phyloP scores from a whole-genome alignment of 2,888 invertebrate genomes.

The Pollenia labialis region DNA sequence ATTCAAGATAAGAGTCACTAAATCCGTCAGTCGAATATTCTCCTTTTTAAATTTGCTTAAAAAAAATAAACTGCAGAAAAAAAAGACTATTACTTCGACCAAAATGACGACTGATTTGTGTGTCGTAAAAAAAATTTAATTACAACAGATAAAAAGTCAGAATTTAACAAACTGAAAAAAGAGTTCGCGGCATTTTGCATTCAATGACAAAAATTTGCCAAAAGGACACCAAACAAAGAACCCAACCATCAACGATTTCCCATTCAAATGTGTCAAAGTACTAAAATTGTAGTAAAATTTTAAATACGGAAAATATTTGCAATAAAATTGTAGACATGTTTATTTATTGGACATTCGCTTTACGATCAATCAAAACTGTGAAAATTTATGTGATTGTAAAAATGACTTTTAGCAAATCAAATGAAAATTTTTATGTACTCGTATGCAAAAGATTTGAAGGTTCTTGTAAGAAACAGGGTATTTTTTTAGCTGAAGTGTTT shows the following conservation, averaged over 20 bases:
- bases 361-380: conserved; percentile 14
- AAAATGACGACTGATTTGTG: conserved; percentile 19
- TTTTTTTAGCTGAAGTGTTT: too few species aligned
- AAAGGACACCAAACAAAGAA: conserved; percentile 38
- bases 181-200: conserved; percentile 23
- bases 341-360: conserved; percentile 43
- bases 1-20: conserved; percentile 1
- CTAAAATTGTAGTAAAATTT: conserved; percentile 15
- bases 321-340: conserved; percentile 39
- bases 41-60: background rate
- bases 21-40: conserved; percentile 8
- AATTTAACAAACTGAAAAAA: conserved; percentile 22
- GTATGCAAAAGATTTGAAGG: background rate
- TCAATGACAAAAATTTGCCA: background rate
- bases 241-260: conserved; percentile 4
- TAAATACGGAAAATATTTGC: conserved; percentile 12
- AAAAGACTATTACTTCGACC: conserved; percentile 27
- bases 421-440: background rate
- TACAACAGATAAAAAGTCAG: conserved; percentile 42
- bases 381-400: conserved; percentile 6
- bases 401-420: background rate
- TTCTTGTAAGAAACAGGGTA: too few species aligned
- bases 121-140: conserved; percentile 67
- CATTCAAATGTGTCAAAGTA: conserved; percentile 24
- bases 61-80: background rate